Evolutionary conservation across 2,113 vertebrate species (phyloP), one percentile per base, ranked within the genome.

Genomic region (Siphamia tubifer): DNA sequence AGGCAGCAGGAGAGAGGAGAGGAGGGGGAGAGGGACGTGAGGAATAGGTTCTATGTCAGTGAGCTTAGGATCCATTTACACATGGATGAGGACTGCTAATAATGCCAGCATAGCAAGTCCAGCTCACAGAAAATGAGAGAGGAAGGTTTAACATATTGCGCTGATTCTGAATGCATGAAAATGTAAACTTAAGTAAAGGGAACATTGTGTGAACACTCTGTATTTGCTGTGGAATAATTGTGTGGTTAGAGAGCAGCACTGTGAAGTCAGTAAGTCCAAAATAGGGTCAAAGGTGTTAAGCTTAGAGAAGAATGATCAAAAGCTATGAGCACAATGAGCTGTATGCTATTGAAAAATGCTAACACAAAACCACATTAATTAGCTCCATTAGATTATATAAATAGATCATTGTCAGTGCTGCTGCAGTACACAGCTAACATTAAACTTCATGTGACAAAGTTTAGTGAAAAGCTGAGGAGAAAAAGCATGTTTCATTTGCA

Each of bases 21-120:
- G 72, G 19, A 19, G 48, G 62, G 62, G 30, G 51, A 49, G 51
- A 39, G 47, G 45, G 57, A 56, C 19, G 57, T 62, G 81, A 85
- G 63, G 58, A 63, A 69, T 77, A 73, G 71, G 55, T 79, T 86
- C 76, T 80, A 55, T 83, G 83, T 82, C 84, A 87, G 47, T 71
- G 74, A 79, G 86, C 85, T 74, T 80, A 67, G 68, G 76, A 82
- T 86, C 74, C 85, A 84, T 88, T 90, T 90, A 80, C 78, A 89
- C 84, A 86, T 84, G 80, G 79, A 82, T 84, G 77, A 88, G 80
- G 64, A 85, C 75, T 62, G 73, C 79, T 85, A 86, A 88, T 84
- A 85, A 86, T 67, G 76, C 70, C 65, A 58, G 68, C 64, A 31
- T 40, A 55, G 73, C 72, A 60, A 60, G 61, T 56, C 49, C 31